These are phyloP conservation scores for Hartigia nigra DNA, from an alignment of 2,888 invertebrate genomes.

Conservation along the genomic window DNA sequence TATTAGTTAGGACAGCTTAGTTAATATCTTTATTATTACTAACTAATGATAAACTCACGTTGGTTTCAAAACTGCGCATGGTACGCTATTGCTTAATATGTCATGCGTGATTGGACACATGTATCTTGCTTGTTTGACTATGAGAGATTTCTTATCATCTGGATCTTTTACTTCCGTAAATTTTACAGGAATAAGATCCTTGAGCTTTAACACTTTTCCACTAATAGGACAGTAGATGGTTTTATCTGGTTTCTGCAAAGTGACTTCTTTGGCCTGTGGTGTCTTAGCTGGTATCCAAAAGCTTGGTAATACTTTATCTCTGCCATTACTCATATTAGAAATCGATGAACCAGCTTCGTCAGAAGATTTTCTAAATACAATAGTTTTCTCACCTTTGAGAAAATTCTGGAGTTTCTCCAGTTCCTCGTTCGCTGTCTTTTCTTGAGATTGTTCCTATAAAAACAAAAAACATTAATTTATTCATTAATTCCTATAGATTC, in stretches of 20 bases:
- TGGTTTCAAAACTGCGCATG: constrained; percentile 90
- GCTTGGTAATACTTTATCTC: constrained; percentile 87
- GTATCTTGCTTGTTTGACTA: constrained; percentile 90
- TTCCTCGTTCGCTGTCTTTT: constrained; percentile 79
- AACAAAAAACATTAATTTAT: constrained; percentile 8
- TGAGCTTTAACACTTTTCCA: constrained; percentile 85
- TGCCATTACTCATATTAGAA: constrained; percentile 83
- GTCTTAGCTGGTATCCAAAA: constrained; percentile 97
- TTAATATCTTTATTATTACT: not conserved
- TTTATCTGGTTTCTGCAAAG: constrained; percentile 81
- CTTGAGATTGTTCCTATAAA: constrained; percentile 72
- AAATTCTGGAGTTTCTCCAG: constrained; percentile 82
- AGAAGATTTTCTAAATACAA: constrained; percentile 64
- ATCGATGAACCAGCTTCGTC: constrained; percentile 67
- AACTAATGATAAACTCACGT: constrained; percentile 72
- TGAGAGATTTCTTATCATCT: constrained; percentile 86
- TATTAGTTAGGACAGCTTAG: constrained; percentile 15
- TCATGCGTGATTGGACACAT: constrained; percentile 99
- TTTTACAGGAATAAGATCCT: constrained; percentile 92
- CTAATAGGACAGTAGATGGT: constrained; percentile 87
- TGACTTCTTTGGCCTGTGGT: constrained; percentile 80
- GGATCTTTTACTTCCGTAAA: constrained; percentile 93
- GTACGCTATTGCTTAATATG: constrained; percentile 92
- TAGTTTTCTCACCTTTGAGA: constrained; percentile 84
- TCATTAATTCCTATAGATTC: not conserved